phyloP scores from a whole-genome alignment of 2,797 vertebrate genomes.

The Pyrocephalus nanus region DNA sequence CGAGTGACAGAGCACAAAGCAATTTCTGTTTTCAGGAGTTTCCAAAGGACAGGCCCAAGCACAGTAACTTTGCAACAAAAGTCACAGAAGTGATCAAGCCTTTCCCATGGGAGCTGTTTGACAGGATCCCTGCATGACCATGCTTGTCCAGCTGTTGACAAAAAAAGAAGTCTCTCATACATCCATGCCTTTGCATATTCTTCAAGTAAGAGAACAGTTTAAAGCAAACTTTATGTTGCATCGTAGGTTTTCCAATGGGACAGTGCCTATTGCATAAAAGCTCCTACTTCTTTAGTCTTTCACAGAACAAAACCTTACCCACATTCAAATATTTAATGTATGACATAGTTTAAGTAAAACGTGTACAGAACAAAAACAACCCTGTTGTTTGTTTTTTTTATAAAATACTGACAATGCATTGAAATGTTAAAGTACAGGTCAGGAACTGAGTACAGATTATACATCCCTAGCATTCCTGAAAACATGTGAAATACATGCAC shows the following conservation, averaged over 20 bases:
- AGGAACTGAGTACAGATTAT: background rate
- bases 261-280: background rate
- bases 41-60: background rate
- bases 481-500: background rate
- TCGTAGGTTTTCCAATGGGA: background rate
- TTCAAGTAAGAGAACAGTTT: background rate
- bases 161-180: background rate
- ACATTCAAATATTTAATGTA: background rate
- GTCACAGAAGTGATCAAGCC: background rate
- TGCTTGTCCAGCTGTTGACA: background rate
- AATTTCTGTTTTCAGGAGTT: background rate
- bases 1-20: background rate
- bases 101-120: background rate
- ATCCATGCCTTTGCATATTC: background rate
- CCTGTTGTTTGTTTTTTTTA: background rate
- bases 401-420: background rate
- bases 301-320: background rate
- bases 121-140: background rate
- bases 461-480: background rate
- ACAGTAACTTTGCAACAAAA: background rate
- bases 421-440: background rate
- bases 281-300: background rate
- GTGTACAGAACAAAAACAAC: background rate
- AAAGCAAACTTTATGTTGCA: background rate
- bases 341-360: background rate